Percentiles rank a stretch among this genome's conserved stretches.
Evolutionary conservation across 2,797 vertebrate genomes (phyloP).

Genomic region (Chloroceryle inda): DNA sequence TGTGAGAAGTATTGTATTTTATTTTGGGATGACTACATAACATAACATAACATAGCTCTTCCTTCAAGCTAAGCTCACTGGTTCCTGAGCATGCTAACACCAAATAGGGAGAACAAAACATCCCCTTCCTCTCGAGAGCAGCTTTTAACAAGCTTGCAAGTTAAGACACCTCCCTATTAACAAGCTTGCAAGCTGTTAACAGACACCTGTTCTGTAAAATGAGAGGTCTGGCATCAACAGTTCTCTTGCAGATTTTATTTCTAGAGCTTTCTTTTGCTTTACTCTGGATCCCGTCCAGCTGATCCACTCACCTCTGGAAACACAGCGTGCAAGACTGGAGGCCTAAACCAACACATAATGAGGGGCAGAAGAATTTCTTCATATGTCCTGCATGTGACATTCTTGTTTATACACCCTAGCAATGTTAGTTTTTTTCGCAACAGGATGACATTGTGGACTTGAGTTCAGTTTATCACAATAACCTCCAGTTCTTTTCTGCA

Average conservation of each 20-base stretch:
- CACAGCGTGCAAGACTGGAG: background rate
- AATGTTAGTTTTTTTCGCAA: constrained; percentile 74
- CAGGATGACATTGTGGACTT: constrained; percentile 44
- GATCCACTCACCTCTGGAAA: background rate
- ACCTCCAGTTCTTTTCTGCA: constrained; percentile 44
- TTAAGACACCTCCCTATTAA: background rate
- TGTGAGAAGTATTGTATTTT: background rate
- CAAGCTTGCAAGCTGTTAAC: background rate
- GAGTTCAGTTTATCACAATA: constrained; percentile 53
- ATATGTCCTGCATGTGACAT: background rate
- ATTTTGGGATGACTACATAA: background rate
- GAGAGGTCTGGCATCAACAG: background rate
- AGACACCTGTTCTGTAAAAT: background rate
- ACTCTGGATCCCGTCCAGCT: background rate
- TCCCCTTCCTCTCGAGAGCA: background rate
- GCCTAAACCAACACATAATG: background rate
- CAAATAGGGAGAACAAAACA: background rate
- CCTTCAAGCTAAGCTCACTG: background rate
- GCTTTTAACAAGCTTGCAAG: background rate
- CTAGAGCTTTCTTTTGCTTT: constrained; percentile 48
- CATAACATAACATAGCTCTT: background rate
- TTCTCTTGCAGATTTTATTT: background rate
- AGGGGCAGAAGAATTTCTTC: constrained; percentile 16
- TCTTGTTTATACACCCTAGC: constrained; percentile 21
- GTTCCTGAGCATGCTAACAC: background rate